phyloP scores from a whole-genome alignment of 2,797 vertebrate species.

The Atherinosoma microstoma region DNA sequence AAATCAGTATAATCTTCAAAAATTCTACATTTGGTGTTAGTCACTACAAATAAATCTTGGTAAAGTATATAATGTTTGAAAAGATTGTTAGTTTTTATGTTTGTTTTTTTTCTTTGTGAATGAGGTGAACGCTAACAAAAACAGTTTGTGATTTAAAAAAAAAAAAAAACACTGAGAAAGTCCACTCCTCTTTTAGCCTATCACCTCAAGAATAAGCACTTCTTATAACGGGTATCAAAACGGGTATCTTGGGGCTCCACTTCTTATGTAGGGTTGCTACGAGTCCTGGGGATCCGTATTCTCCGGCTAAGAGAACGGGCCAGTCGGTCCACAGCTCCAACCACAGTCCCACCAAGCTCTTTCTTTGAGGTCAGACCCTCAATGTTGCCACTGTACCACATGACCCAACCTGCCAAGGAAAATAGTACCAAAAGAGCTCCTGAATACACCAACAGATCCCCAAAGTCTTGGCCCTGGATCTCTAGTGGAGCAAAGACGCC shows the following conservation, averaged over 20 bases:
- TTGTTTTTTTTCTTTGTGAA: not conserved
- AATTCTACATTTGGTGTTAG: not conserved
- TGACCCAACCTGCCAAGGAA: constrained; percentile 90
- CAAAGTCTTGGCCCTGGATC: constrained; percentile 87
- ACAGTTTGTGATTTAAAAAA: not conserved
- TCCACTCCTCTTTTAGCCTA: constrained; percentile 20
- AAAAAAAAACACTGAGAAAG: not conserved
- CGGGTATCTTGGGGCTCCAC: not conserved
- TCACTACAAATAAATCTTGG: not conserved
- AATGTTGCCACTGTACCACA: constrained; percentile 95
- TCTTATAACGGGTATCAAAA: not conserved
- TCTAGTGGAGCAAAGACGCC: constrained; percentile 89
- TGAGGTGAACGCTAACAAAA: not conserved
- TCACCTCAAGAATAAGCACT: not conserved
- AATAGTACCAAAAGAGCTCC: constrained; percentile 88
- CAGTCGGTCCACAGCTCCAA: constrained; percentile 84
- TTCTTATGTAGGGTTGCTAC: constrained; percentile 67
- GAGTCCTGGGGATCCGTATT: constrained; percentile 69
- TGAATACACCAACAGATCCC: constrained; percentile 90
- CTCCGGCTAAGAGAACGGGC: constrained; percentile 86
- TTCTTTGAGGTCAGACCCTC: constrained; percentile 86
- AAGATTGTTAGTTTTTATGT: not conserved
- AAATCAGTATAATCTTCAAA: constrained; percentile 13
- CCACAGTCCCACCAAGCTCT: constrained; percentile 77
- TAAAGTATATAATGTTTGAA: not conserved